Evolutionary conservation across 2,888 invertebrate genomes (phyloP).

Genomic region (Helleia helle): DNA sequence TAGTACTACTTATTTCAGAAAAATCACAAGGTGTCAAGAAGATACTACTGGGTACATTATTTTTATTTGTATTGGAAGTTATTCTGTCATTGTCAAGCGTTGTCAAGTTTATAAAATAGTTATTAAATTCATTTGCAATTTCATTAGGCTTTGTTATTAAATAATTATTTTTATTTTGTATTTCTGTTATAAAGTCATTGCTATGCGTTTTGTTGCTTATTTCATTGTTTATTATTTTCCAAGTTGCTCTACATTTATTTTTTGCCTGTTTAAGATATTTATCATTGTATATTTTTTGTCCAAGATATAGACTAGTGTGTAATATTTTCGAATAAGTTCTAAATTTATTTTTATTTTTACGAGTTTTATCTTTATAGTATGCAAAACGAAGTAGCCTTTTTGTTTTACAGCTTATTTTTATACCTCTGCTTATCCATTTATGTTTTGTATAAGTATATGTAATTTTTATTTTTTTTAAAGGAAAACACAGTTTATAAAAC

Average conservation of each 20-base stretch:
- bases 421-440: neutral
- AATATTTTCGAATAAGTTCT: neutral
- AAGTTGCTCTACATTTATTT: too few relatives aligned
- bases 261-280: too few relatives aligned
- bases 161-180: neutral
- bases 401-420: neutral
- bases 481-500: neutral
- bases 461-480: neutral
- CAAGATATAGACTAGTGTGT: too few relatives aligned
- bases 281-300: too few relatives aligned
- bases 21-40: neutral
- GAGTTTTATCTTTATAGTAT: neutral
- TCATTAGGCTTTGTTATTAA: neutral
- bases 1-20: neutral
- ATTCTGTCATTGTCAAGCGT: neutral
- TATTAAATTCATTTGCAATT: neutral
- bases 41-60: neutral
- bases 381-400: neutral
- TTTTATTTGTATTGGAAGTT: neutral
- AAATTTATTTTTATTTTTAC: neutral
- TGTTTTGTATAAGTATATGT: neutral
- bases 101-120: neutral
- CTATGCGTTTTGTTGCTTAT: too few relatives aligned
- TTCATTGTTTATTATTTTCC: too few relatives aligned
- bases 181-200: neutral